A percentile compares a stretch with the other conserved stretches of the same genome.
Conservation (phyloP, 2,797 vertebrate species). For the Florisuga fusca region DNA sequence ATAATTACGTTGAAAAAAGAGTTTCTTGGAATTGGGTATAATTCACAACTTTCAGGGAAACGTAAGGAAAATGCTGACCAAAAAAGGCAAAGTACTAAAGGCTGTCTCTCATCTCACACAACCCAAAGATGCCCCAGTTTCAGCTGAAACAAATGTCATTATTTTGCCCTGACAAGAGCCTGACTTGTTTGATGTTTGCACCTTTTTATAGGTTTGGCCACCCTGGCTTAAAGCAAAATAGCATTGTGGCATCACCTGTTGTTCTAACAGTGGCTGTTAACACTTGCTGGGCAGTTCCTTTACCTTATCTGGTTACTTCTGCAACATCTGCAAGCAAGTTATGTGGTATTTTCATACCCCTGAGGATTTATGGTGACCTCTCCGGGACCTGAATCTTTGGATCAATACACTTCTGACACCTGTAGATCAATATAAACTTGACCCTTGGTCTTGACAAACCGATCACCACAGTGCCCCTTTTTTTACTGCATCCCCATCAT, state of each 20-base stretch:
- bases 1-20: background rate
- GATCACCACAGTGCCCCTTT: conserved; percentile 17
- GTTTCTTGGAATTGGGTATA: background rate
- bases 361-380: conserved; percentile 60
- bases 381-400: conserved; percentile 25
- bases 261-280: background rate
- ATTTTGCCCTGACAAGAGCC: background rate
- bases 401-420: conserved; percentile 68
- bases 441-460: conserved; percentile 69
- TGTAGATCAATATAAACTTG: conserved; percentile 79
- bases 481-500: background rate
- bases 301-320: conserved; percentile 43
- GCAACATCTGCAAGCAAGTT: conserved; percentile 37
- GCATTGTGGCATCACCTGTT: background rate
- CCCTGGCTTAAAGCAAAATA: background rate
- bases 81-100: background rate
- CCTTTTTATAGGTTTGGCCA: background rate
- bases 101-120: accelerated
- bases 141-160: background rate
- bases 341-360: conserved; percentile 29
- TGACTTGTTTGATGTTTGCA: background rate
- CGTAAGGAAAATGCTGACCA: background rate
- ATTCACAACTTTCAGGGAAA: background rate
- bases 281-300: background rate
- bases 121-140: background rate